A percentile compares a stretch with the other conserved stretches of the same genome.
Conservation (phyloP, 1,140 invertebrate genomes). For the Brachionus paranguensis region DNA sequence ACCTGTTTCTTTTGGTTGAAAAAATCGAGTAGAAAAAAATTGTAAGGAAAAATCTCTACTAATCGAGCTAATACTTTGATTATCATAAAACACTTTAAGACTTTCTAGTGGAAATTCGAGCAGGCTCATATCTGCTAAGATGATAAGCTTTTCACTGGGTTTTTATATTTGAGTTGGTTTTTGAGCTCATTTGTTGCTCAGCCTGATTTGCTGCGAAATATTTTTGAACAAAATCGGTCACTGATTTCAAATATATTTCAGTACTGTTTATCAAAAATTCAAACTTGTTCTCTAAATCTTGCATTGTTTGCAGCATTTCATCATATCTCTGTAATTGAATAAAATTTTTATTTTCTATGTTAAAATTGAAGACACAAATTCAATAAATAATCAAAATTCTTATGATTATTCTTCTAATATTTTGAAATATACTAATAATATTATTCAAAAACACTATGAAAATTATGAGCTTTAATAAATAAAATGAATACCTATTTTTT, state of each 20-base stretch:
- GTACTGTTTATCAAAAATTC: conserved; percentile 29
- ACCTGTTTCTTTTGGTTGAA: not conserved
- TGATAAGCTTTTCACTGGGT: conserved; percentile 42
- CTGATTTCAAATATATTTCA: not conserved
- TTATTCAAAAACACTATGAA: too few relatives aligned
- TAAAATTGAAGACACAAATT: too few relatives aligned
- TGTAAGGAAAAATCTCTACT: conserved; percentile 53
- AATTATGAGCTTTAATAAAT: too few relatives aligned
- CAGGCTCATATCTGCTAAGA: conserved; percentile 50
- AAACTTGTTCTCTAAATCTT: conserved; percentile 26
- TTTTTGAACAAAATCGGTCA: conserved; percentile 10
- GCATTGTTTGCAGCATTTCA: not conserved
- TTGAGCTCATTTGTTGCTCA: not conserved
- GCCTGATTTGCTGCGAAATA: not conserved
- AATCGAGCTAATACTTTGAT: conserved; percentile 45
- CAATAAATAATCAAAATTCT: too few relatives aligned
- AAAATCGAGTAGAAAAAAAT: conserved; percentile 41
- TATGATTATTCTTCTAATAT: too few relatives aligned
- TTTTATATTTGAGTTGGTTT: not conserved
- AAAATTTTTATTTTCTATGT: not conserved
- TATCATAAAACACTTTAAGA: conserved; percentile 44
- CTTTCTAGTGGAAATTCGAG: conserved; percentile 53
- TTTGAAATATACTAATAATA: too few relatives aligned
- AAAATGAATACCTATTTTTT: too few relatives aligned
- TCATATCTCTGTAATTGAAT: not conserved